Base-by-base conservation (phyloP, 2,888 invertebrate species). In the Nasonovia ribisnigri region DNA sequence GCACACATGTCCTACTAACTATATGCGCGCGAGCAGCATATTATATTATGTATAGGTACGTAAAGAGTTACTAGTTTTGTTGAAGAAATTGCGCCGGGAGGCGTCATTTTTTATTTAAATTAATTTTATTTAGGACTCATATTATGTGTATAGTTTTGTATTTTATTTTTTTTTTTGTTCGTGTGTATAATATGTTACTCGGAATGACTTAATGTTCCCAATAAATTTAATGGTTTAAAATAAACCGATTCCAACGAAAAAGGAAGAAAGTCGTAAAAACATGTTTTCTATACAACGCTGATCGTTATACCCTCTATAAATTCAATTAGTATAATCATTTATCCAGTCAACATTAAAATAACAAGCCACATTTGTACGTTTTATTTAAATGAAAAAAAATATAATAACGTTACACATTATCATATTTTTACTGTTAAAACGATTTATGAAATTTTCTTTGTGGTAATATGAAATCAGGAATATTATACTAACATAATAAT, bases 91-190 rank as follows among this genome's bases (percentile, higher is more conserved):
- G 84, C 20, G 90, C 93, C 93, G 93, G 90, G 3, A 51, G 93
- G 84, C 48, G 42, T 93, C 43, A 36, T 93, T 90, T 92, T 93
- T 90, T 93, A 90, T 93, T 93, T 46, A 90, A 93, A 93, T 90
- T 90, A 90, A 93, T 90, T 86, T 84, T 84, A 54, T 88, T 43
- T 88, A 43, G 88, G 43, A 46, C 77, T 84, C 86, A 8, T 57
- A 77, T 89, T 43, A 77, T 84, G 54, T 84, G 29, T 84, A 42
- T 54, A 48, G 90, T 91, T 91, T 91, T 91, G 51, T 91, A 43
- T 77, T 13, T 77, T 84, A 48, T 51, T 51, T 57, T n/a, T 89
- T 42, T 67, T 51, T 90, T 46, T 67, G 46, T 48, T 36, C n/a
- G 46, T 11, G 10, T 51, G 42, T 42, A 42, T 54, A 84, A 42